Evolutionary conservation across 2,888 invertebrate genomes (phyloP), one percentile per base, ranked within the genome.

Genomic region (Cephus sareptanus): DNA sequence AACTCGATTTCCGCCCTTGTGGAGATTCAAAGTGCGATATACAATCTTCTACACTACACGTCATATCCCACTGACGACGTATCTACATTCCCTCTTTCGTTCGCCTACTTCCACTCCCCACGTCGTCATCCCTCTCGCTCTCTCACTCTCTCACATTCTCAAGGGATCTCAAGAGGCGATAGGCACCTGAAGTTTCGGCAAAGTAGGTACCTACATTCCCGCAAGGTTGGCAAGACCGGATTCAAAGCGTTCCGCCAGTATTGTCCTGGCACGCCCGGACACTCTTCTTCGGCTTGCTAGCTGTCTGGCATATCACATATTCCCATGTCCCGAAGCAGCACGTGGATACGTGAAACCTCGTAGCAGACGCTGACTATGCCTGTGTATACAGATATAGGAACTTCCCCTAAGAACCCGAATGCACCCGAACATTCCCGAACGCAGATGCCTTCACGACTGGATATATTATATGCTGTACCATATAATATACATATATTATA

Each of bases 251-350:
- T 81, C 78, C 78, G 75, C 77, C 68, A 77, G 83, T 81, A 85
- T 86, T 86, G 86, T 86, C 82, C 80, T 79, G 82, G 81, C 86
- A 86, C 86, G 85, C 81, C 80, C 81, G 80, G 76, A 80, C 85
- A 81, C 83, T 84, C 81, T 75, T 77, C 77, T 74, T 69, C 70
- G 71, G 69, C 73, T 71, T 73, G 68, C 73, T 34, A 31, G 56
- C 71, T 73, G 75, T 34, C 31, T 23, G 75, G 13, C 69, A 33
- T 69, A 30, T 11, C 23, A 30, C 71, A 56, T 56, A 56, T 56
- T 56, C 56, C 23, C 56, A 23, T 56, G 56, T 56, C 56, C 23
- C 56, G 23, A 56, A 23, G 56, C 23, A 56, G 56, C 56, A 56
- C 9, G 23, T 23, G 23, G 15, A 56, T 56, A 56, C 56, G 56